Evolutionary conservation across 1,140 invertebrate genomes (phyloP).

Genomic region (Belonocnema kinseyi): DNA sequence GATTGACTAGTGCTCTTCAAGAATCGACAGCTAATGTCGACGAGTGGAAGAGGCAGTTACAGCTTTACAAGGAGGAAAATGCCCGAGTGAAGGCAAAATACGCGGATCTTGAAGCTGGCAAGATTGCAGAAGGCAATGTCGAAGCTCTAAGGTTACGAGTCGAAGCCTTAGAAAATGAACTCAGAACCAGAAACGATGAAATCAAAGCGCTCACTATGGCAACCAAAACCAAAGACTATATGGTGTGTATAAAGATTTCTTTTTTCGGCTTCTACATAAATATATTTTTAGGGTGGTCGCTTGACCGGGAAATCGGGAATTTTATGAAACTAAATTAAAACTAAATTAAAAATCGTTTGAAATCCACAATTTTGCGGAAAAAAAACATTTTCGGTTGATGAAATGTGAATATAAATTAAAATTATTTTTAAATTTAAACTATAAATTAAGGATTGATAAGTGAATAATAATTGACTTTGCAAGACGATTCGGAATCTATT

Average conservation of each 20-base stretch:
- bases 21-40: constrained; percentile 98
- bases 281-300: too few relatives aligned
- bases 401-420: too few relatives aligned
- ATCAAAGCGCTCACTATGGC: constrained; percentile 77
- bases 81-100: constrained; percentile 88
- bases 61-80: constrained; percentile 97
- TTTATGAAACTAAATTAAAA: too few relatives aligned
- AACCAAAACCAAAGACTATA: constrained; percentile 74
- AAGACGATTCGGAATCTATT: too few relatives aligned
- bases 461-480: too few relatives aligned
- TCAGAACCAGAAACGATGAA: constrained; percentile 88
- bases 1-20: constrained; percentile 95
- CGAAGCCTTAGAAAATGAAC: constrained; percentile 85
- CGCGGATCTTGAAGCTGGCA: constrained; percentile 83
- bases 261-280: too few relatives aligned
- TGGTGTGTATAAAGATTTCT: constrained; percentile 60
- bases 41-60: constrained; percentile 98
- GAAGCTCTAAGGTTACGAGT: constrained; percentile 83
- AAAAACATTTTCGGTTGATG: too few relatives aligned
- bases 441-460: too few relatives aligned
- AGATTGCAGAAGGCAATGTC: constrained; percentile 75
- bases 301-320: too few relatives aligned
- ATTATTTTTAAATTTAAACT: too few relatives aligned
- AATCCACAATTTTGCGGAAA: too few relatives aligned
- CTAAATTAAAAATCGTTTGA: too few relatives aligned